Base-by-base conservation (phyloP, 1,140 invertebrate species). In the Drosophila micromelanica region DNA sequence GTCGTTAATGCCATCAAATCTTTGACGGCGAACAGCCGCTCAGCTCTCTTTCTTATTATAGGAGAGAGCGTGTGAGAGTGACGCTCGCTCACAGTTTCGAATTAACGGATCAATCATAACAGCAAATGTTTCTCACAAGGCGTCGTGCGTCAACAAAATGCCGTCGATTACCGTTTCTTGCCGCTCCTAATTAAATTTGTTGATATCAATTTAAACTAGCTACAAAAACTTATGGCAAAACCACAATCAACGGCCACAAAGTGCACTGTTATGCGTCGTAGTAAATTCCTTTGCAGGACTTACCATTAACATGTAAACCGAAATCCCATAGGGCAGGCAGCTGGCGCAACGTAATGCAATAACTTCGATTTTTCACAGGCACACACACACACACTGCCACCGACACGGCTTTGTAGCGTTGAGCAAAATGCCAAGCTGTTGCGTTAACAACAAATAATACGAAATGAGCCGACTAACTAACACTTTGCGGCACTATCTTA, bases 351-450 rank as follows among this genome's bases (percentile, higher is more conserved):
- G 81, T 75, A 87, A 78, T 86, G 81, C 81, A 85, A 87, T 80
- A 81, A 78, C 81, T 86, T 86, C 81, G 81, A 87, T 87, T 87
- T 87, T 87, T 87, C 82, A 75, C 82, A 87, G 84, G 67, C 79
- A 57, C 59, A 23, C 72, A 70, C 72, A 70, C 51, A 37, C 30
- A 54, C 48, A 74, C 67, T 56, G 46, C 49, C 30, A 64, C 55
- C 35, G 20, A 40, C 45, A 67, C 65, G 64, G 71, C 71, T 73
- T 73, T 73, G 71, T 61, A 23, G 23, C 49, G 15, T 68, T 62
- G 37, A 68, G 43, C 42, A 38, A 68, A 35, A 32, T 72, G 23
- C 32, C 13, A 52, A 55, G 35, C 54, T 55, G 52, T 68, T 57
- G 45, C 56, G 52, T 40, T 32, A 49, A 51, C 20, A 56, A 54